A percentile compares a stretch with the other conserved stretches of the same genome.
Conservation (phyloP, 1,140 invertebrate species). For the Zaprionus taronus region DNA sequence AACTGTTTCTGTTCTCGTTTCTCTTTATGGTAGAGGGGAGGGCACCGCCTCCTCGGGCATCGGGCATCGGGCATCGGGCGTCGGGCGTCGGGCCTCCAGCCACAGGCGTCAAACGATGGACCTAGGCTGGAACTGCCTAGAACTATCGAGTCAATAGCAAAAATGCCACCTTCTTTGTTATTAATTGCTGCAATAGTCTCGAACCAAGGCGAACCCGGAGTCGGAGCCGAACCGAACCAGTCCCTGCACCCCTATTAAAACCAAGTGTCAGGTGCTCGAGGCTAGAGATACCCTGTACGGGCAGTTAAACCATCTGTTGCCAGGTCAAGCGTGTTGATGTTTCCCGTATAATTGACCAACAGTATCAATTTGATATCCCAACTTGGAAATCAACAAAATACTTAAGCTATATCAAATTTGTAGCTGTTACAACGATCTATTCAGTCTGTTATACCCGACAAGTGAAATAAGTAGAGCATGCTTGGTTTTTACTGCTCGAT, state of each 20-base stretch:
- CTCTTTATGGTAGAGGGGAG: constrained; percentile 8
- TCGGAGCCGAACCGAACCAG: background rate
- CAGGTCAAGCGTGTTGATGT: background rate
- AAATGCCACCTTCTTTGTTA: constrained; percentile 70
- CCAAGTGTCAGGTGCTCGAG: background rate
- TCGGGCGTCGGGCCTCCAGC: background rate
- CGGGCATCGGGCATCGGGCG: too few species aligned
- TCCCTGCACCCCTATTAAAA: background rate
- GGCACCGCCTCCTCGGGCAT: constrained; percentile 22
- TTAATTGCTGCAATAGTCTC: constrained; percentile 54
- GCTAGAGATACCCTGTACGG: background rate
- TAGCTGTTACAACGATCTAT: background rate
- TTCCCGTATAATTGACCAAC: background rate
- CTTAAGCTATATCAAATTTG: background rate
- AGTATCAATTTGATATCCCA: background rate
- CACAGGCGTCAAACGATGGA: background rate
- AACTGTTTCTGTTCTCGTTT: constrained; percentile 12
- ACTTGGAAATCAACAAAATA: background rate
- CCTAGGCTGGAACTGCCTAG: constrained; percentile 29
- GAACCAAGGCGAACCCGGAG: background rate
- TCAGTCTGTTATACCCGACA: background rate
- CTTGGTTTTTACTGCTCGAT: background rate
- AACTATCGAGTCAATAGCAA: constrained; percentile 75
- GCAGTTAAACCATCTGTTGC: background rate
- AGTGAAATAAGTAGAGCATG: background rate